Percentiles rank a stretch among this genome's conserved stretches.
Conservation (phyloP, 2,797 vertebrate species). For the Lepidocolaptes lacrymiger region DNA sequence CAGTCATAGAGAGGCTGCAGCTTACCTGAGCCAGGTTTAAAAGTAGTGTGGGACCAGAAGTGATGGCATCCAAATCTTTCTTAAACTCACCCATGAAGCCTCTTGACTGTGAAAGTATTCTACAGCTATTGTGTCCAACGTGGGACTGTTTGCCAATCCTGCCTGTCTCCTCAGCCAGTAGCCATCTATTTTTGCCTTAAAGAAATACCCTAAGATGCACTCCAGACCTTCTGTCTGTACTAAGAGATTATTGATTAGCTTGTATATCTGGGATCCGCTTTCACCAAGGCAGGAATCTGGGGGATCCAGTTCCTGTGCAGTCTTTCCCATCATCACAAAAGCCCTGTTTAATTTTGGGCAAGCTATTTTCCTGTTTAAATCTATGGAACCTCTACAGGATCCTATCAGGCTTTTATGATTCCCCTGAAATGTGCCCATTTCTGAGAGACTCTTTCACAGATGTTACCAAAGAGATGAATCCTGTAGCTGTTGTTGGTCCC, state of each 20-base stretch:
- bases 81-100: neutral
- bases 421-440: neutral
- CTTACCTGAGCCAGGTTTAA: neutral
- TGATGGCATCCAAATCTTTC: neutral
- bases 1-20: neutral
- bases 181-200: slow-evolving; percentile 42
- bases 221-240: slow-evolving; percentile 22
- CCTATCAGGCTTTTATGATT: neutral
- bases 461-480: slow-evolving; percentile 54
- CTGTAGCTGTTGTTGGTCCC: neutral
- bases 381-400: neutral
- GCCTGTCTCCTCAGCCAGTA: neutral
- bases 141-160: neutral
- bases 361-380: neutral
- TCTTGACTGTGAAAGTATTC: neutral
- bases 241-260: neutral
- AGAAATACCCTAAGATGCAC: slow-evolving; percentile 8
- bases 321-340: neutral
- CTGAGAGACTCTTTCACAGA: neutral
- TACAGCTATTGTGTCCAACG: neutral
- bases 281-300: neutral
- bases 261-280: neutral
- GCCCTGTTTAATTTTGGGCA: neutral
- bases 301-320: neutral
- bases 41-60: neutral